Evolutionary conservation across 1,140 invertebrate species (phyloP), one percentile per base, ranked within the genome.

Genomic region (Bilobella aurantiaca): DNA sequence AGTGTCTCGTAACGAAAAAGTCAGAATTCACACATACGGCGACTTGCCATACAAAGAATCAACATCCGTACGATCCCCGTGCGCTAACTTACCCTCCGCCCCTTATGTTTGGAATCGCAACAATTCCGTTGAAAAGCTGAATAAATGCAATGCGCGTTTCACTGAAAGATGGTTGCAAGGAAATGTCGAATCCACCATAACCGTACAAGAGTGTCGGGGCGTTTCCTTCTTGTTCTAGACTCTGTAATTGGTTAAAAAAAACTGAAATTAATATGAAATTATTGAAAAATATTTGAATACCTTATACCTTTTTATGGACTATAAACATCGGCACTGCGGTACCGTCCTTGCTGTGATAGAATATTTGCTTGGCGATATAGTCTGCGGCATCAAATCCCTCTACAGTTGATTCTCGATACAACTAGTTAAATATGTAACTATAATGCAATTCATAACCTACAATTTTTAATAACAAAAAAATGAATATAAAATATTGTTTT

Each of bases 291-390:
- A n/a, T n/a, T n/a, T n/a, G n/a, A n/a, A n/a, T n/a, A n/a, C n/a
- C n/a, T n/a, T n/a, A 75, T 78, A 88, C 87, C 79, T 91, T 90
- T 75, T 85, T 87, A 69, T 86, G 85, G 30, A 97, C 85, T 69
- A 99, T 87, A 78, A 97, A 99, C 96, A 99, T 98, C 2, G 96
- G 96, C 70, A 99, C 84, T 79, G 89, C 88, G 0, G 93, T 96
- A 62, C 90, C 91, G 81, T 99, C 96, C 80, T 93, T 96, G 76
- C 92, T 94, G 1, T 81, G 74, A 77, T 96, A 99, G 80, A 98
- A 99, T 46, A 96, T 82, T 80, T 98, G 96, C 61, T 86, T 85
- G 1, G 89, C 90, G 75, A 88, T 85, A 75, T 92, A 98, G 60
- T 86, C 76, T 5, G 82, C 81, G 2, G 86, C 76, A 78, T 96